These are phyloP conservation scores for Panthera uncia DNA, from an alignment of 2,113 vertebrate species.

Conservation along the genomic window DNA sequence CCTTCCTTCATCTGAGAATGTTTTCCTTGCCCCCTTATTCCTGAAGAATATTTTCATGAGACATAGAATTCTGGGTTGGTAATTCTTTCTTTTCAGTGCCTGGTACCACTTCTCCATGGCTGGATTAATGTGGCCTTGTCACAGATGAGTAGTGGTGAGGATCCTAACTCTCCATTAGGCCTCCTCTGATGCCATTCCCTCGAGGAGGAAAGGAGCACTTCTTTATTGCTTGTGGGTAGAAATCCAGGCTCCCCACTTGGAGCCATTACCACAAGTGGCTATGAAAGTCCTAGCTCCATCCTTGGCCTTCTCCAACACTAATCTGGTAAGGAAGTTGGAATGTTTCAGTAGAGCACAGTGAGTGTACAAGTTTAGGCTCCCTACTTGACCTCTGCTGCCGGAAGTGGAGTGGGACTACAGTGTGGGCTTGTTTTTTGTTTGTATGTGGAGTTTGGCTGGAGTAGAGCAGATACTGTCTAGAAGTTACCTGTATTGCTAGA, in stretches of 20 bases:
- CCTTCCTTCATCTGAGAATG: not conserved
- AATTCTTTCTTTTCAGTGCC: not conserved
- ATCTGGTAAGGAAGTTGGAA: not conserved
- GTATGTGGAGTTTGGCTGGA: not conserved
- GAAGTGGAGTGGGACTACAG: not conserved
- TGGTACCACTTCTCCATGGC: not conserved
- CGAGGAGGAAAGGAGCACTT: not conserved
- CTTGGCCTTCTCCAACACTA: not conserved
- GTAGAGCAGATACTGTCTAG: not conserved
- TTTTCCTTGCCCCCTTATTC: not conserved
- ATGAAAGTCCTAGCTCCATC: not conserved
- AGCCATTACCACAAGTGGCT: no score
- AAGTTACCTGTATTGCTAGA: not conserved
- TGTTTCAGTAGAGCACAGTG: not conserved
- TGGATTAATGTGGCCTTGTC: not conserved
- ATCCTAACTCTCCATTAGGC: not conserved
- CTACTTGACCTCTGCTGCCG: not conserved
- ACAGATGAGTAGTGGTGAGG: not conserved
- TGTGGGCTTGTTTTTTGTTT: not conserved
- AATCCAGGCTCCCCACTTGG: not conserved
- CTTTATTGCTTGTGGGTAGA: not conserved
- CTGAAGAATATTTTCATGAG: not conserved
- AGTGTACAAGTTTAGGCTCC: not conserved
- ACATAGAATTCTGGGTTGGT: not conserved
- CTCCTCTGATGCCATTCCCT: no score